Conservation (phyloP, 2,113 vertebrate genomes). For the Chaenogobius annularis region DNA sequence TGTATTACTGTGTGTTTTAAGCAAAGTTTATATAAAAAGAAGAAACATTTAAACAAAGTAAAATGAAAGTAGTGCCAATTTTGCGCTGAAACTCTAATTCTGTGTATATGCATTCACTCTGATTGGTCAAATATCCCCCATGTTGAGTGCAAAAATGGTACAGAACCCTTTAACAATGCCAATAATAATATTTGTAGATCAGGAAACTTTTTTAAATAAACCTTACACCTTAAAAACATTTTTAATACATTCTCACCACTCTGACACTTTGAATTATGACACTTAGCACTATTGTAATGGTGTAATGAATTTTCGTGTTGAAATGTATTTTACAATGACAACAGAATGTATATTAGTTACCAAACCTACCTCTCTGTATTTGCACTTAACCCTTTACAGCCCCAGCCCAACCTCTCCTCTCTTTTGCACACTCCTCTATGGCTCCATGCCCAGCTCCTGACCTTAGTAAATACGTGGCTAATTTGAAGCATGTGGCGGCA, state of each 20-base stretch:
- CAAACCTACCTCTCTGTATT: background rate
- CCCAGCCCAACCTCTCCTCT: conserved; percentile 15
- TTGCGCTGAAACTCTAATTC: too few relatives aligned
- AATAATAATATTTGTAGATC: background rate
- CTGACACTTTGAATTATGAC: too few relatives aligned
- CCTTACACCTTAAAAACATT: background rate
- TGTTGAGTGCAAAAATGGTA: too few relatives aligned
- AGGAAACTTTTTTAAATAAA: background rate
- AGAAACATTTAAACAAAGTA: background rate
- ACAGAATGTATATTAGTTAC: conserved; percentile 44
- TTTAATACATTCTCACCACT: background rate
- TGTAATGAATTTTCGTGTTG: background rate
- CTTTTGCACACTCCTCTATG: conserved; percentile 66
- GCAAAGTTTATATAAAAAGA: background rate
- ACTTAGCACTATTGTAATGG: too few relatives aligned
- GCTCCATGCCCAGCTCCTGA: conserved; percentile 66
- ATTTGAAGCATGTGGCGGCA: conserved; percentile 90
- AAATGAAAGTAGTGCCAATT: background rate
- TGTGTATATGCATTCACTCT: too few relatives aligned
- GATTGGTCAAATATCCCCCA: too few relatives aligned
- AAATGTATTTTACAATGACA: background rate
- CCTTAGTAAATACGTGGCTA: conserved; percentile 91
- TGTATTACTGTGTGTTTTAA: background rate
- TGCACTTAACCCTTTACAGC: conserved; percentile 20
- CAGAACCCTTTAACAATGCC: background rate